Evolutionary conservation across 2,888 invertebrate genomes (phyloP).

Genomic region (Choreutis nemorana): DNA sequence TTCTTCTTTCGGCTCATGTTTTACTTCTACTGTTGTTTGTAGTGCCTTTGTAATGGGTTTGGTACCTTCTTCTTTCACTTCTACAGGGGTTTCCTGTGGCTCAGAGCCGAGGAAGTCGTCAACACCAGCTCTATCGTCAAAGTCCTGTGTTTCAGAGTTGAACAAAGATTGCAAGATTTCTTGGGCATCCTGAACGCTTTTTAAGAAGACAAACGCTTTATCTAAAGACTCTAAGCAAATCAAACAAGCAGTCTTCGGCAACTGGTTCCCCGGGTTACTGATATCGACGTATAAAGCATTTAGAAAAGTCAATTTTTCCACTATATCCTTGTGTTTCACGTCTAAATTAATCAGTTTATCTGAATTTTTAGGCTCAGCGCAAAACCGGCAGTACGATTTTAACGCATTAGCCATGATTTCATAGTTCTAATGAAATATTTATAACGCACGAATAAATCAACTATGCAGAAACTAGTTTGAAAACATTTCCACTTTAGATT

Average conservation of each 20-base stretch:
- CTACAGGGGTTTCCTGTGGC: conserved; percentile 10
- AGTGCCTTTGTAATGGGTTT: background rate
- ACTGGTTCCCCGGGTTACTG: conserved; percentile 19
- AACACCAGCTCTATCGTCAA: conserved; percentile 30
- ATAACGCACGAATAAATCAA: too few relatives aligned
- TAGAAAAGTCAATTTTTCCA: conserved; percentile 31
- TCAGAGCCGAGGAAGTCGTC: conserved; percentile 27
- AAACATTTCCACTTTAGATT: too few relatives aligned
- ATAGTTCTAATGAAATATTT: too few relatives aligned
- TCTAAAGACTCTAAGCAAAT: conserved; percentile 40
- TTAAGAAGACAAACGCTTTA: conserved; percentile 39
- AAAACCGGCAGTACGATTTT: conserved; percentile 35
- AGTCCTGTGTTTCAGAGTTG: conserved; percentile 25
- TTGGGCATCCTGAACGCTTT: conserved; percentile 33
- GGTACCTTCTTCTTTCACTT: conserved; percentile 17
- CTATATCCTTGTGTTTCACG: conserved; percentile 26
- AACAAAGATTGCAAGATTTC: conserved; percentile 26
- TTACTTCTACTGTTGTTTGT: conserved; percentile 22
- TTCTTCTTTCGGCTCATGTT: conserved; percentile 40
- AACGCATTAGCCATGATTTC: conserved; percentile 3
- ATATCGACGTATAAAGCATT: conserved; percentile 46
- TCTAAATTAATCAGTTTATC: conserved; percentile 37
- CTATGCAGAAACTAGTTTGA: too few relatives aligned
- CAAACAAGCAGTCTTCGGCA: conserved; percentile 47
- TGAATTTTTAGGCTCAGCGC: conserved; percentile 28